Evolutionary conservation across 2,888 invertebrate species (phyloP).

Genomic region (Dasypolia templi): DNA sequence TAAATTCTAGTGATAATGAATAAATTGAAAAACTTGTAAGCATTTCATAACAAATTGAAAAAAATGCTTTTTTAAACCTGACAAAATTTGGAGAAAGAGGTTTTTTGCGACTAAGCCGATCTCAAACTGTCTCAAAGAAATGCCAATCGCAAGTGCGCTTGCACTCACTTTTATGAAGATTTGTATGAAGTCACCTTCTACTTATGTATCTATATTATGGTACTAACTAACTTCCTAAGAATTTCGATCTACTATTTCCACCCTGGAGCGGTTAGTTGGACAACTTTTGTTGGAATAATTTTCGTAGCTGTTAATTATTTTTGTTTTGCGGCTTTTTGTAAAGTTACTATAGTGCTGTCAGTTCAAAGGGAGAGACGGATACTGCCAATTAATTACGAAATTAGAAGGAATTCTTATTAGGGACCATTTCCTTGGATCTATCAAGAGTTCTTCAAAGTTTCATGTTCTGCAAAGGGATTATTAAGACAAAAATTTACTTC

Average conservation of each 20-base stretch:
- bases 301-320: conserved; percentile 18
- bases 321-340: conserved; percentile 1
- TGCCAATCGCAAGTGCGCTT: no score
- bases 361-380: not conserved
- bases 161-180: not conserved
- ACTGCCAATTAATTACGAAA: conserved; percentile 11
- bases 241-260: not conserved
- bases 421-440: not conserved
- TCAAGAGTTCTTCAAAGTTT: not conserved
- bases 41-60: no score
- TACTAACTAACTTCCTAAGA: not conserved
- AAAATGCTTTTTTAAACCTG: no score
- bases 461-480: not conserved
- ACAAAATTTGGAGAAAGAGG: no score
- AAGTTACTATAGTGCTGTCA: conserved; percentile 9
- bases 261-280: not conserved
- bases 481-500: not conserved
- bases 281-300: conserved; percentile 13
- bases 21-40: no score
- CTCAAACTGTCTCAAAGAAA: not conserved
- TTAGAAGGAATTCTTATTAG: not conserved
- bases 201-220: not conserved
- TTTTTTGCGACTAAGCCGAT: no score
- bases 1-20: no score
- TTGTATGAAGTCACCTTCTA: not conserved